Base-by-base conservation (phyloP, 1,140 invertebrate species). In the Zeugodacus cucurbitae region DNA sequence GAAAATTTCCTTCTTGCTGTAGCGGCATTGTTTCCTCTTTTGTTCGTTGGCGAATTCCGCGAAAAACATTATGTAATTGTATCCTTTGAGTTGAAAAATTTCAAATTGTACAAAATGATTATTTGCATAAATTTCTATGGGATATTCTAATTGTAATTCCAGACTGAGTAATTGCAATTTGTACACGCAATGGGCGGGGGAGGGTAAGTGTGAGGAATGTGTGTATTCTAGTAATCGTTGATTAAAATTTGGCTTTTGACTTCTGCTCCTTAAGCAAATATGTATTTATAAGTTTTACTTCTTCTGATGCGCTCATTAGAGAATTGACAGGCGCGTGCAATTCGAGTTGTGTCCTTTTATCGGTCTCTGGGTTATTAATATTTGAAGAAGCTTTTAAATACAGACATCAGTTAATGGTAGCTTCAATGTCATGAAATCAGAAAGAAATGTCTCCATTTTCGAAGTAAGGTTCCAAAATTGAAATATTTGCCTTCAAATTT, bases 71-170 rank as follows among this genome's bases (percentile, higher is more conserved):
- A 41, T 82, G 74, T 82, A 82, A 82, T 82, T 82, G 74, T 82
- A 48, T 82, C 74, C 74, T 82, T 74, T 74, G 67, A 74, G 34
- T 22, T 74, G 20, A 48, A 48, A 82, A 82, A 48, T 44, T 82
- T 41, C n/a, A 70, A 82, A 82, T 82, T 82, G 37, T 37, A 14
- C 74, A 82, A 82, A 82, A 82, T 82, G 41, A 82, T 82, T 82
- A 82, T 82, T 82, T 82, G 74, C 74, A 82, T 82, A 82, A 82
- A 82, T 82, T 82, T 82, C 74, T 82, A 82, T 82, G 74, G n/a
- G 41, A 82, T 82, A 82, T 48, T 82, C 74, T 82, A 82, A 82
- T 82, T 82, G 44, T 48, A 82, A 26, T 82, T 37, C 41, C 41
- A 29, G 37, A 26, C 74, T 82, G 34, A 82, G 74, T 82, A 82